These are phyloP conservation scores for Yoshiicerus persimilis DNA, from an alignment of 1,140 invertebrate species.

Conservation along the genomic window DNA sequence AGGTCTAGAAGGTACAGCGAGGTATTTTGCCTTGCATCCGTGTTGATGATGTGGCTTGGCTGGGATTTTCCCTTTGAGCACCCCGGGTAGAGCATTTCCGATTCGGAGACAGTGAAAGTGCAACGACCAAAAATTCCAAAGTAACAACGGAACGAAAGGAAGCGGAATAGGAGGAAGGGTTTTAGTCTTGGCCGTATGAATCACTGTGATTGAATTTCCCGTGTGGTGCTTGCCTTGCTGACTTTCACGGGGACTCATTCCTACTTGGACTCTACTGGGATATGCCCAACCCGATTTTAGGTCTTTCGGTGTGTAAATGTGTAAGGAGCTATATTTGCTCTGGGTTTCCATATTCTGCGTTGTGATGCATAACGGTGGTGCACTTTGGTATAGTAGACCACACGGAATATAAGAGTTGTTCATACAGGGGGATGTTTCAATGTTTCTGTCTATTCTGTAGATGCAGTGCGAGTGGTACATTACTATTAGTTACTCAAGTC, in stretches of 20 bases:
- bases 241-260: not conserved
- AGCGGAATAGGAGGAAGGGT: not conserved
- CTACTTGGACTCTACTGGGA: not conserved
- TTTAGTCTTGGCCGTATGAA: not conserved
- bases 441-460: no score
- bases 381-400: no score
- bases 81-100: constrained; percentile 9
- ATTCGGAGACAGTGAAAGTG: constrained; percentile 12
- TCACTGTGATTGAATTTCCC: constrained; percentile 31
- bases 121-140: constrained; percentile 2
- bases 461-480: no score
- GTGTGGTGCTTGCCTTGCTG: not conserved
- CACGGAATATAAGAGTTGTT: no score
- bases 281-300: not conserved
- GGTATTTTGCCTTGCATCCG: not conserved
- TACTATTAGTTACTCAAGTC: no score
- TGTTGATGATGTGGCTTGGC: not conserved
- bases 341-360: no score
- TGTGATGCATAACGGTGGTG: no score
- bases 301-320: no score
- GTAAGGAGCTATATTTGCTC: no score
- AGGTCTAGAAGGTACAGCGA: not conserved
- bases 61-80: not conserved
- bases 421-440: no score
- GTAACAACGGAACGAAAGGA: not conserved